Conservation (phyloP, 2,797 vertebrate species). For the Eupleurogrammus muticus region DNA sequence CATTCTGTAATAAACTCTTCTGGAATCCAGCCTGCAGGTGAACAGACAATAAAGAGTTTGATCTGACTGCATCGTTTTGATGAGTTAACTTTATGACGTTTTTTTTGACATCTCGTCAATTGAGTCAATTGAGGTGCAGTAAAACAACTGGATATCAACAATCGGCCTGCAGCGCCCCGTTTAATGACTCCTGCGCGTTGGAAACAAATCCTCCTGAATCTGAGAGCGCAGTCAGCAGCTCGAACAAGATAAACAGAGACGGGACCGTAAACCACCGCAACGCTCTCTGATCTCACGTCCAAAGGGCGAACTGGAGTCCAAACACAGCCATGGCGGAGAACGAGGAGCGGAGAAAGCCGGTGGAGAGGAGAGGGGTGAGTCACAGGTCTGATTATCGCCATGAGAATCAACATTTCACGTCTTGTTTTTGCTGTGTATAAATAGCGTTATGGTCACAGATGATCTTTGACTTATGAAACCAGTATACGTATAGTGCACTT, state of each 20-base stretch:
- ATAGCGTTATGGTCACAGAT: neutral
- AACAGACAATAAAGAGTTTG: constrained; percentile 22
- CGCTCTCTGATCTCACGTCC: constrained; percentile 62
- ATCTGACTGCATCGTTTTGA: constrained; percentile 29
- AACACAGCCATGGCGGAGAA: constrained; percentile 64
- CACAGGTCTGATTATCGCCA: constrained; percentile 5
- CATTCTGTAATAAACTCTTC: constrained; percentile 22
- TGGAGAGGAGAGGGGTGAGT: constrained; percentile 81
- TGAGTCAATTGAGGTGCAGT: constrained; percentile 19
- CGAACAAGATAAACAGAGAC: constrained; percentile 21
- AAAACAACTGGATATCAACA: constrained; percentile 15
- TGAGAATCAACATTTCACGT: neutral
- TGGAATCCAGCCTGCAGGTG: constrained; percentile 11
- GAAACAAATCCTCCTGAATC: constrained; percentile 7
- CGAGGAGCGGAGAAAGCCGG: constrained; percentile 22
- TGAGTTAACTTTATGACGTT: constrained; percentile 8
- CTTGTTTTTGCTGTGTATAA: constrained; percentile 17
- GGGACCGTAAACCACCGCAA: constrained; percentile 40
- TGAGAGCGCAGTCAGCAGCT: constrained; percentile 40
- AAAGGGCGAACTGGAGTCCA: constrained; percentile 66
- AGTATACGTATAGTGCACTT: neutral
- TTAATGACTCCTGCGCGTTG: constrained; percentile 12
- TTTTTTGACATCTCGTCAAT: constrained; percentile 6
- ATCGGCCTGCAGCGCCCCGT: neutral
- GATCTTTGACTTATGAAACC: neutral